A percentile compares a stretch with the other conserved stretches of the same genome.
Evolutionary conservation across 23 tunicate species (phyloP).

Genomic region (Botrylloides violaceus): DNA sequence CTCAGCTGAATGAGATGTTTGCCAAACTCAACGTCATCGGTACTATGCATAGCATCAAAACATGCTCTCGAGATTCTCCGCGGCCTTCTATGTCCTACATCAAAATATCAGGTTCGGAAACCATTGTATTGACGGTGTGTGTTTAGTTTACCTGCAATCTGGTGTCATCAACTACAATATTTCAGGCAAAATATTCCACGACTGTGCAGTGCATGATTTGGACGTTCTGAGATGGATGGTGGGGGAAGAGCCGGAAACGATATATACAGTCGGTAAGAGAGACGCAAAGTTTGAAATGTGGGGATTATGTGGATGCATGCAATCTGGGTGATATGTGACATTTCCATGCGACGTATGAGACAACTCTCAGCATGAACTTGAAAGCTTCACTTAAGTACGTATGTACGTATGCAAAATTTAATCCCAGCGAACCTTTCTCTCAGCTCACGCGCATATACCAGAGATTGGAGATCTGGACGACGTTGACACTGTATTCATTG

Average conservation of each 20-base stretch:
- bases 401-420: too few species aligned
- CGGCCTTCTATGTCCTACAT: constrained; percentile 62
- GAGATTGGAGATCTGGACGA: constrained; percentile 81
- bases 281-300: too few species aligned
- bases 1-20: constrained; percentile 45
- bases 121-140: not conserved
- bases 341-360: too few species aligned
- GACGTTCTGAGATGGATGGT: constrained; percentile 60
- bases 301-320: too few species aligned
- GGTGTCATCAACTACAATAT: too few species aligned
- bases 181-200: constrained; percentile 93
- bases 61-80: constrained; percentile 93
- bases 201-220: constrained; percentile 92
- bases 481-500: constrained; percentile 71
- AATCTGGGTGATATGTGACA: too few species aligned
- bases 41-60: constrained; percentile 57
- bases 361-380: too few species aligned
- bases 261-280: constrained; percentile 52
- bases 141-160: too few species aligned
- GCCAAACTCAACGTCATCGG: constrained; percentile 41
- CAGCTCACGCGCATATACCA: constrained; percentile 88
- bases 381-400: too few species aligned
- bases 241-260: constrained; percentile 78
- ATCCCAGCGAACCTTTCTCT: too few species aligned
- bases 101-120: constrained; percentile 59